Evolutionary conservation across 2,888 invertebrate species (phyloP).

Genomic region (Eupithecia subfuscata): DNA sequence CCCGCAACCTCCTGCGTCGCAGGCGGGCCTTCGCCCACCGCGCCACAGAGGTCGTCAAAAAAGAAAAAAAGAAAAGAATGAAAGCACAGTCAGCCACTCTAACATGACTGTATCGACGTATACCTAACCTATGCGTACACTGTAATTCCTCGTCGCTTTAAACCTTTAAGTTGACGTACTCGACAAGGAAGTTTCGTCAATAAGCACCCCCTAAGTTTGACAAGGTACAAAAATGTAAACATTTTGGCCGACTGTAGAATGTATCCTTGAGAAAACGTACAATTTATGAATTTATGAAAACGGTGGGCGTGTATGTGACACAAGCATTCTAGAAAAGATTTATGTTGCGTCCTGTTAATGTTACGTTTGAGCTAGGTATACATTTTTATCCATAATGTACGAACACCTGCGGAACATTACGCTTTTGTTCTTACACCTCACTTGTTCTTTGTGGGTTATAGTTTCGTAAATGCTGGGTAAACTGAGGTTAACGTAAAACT

Average conservation of each 20-base stretch:
- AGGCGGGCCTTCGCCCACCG: no score
- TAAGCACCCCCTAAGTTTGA: not conserved
- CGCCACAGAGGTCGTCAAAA: no score
- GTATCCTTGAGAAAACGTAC: slow-evolving; percentile 18
- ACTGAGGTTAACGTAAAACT: not conserved
- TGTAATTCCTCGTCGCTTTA: not conserved
- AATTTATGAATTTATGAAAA: slow-evolving; percentile 28
- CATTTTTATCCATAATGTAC: not conserved
- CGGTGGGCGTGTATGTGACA: slow-evolving; percentile 24
- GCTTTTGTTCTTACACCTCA: not conserved
- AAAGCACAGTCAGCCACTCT: no score
- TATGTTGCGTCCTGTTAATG: slow-evolving; percentile 25
- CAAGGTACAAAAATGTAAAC: not conserved
- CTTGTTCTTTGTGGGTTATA: not conserved
- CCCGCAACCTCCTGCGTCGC: no score
- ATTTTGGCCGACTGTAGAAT: not conserved
- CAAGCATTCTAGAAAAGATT: slow-evolving; percentile 27
- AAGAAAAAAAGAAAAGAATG: no score
- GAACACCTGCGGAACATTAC: slow-evolving; percentile 14
- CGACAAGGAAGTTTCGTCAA: not conserved
- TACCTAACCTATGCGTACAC: no score
- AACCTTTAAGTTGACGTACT: not conserved
- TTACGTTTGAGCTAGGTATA: slow-evolving; percentile 1
- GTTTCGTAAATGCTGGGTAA: not conserved
- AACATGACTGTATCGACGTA: no score